Percentiles rank a stretch among this genome's conserved stretches.
Conservation (phyloP, 2,888 invertebrate genomes). For the Notodonta dromedarius region DNA sequence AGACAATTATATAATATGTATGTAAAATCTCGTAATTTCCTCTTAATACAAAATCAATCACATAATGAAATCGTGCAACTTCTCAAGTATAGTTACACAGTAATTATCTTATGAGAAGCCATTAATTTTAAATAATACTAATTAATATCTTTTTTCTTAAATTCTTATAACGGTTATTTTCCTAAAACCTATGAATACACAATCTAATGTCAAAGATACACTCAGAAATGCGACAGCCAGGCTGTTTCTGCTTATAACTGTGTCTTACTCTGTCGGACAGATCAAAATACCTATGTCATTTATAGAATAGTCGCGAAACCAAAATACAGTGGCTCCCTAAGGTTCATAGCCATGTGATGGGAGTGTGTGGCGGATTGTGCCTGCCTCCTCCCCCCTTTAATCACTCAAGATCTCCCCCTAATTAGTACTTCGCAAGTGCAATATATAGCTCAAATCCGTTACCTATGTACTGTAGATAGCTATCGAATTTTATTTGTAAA, state of each 20-base stretch:
- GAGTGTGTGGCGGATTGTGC: neutral
- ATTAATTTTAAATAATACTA: neutral
- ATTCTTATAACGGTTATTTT: too few relatives aligned
- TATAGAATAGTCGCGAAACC: neutral
- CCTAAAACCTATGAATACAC: too few relatives aligned
- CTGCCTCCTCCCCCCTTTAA: neutral
- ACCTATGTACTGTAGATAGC: slow-evolving; percentile 65
- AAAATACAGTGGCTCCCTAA: neutral
- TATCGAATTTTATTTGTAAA: slow-evolving; percentile 25
- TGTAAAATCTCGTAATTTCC: too few relatives aligned
- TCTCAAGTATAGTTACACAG: neutral
- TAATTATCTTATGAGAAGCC: neutral
- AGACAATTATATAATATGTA: too few relatives aligned
- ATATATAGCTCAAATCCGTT: slow-evolving; percentile 72
- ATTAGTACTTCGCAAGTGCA: slow-evolving; percentile 53
- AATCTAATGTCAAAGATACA: too few relatives aligned
- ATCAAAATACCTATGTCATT: neutral
- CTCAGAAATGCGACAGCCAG: too few relatives aligned
- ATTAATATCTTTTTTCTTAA: too few relatives aligned
- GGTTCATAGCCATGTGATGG: too few relatives aligned
- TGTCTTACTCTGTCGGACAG: too few relatives aligned
- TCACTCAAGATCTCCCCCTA: neutral
- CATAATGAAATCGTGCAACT: neutral
- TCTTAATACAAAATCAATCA: too few relatives aligned
- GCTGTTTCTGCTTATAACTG: too few relatives aligned